Evolutionary conservation across 2,113 vertebrate species (phyloP).

Genomic region (Nothocercus nigrocapillus): DNA sequence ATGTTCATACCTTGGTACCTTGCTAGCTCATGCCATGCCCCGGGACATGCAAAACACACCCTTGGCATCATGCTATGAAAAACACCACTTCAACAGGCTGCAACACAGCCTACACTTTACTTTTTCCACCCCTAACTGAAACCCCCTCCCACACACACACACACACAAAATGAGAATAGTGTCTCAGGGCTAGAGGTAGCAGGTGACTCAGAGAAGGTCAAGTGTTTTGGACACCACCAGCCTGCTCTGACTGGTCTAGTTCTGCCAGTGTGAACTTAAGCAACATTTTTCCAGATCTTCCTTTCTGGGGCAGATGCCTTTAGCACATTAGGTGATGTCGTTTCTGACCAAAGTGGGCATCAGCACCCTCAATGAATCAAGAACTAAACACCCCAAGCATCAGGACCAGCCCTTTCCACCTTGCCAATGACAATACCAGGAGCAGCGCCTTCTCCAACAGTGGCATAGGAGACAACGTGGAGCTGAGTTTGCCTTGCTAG

Average conservation of each 20-base stretch:
- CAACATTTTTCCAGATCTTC: neutral
- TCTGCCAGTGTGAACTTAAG: accelerated
- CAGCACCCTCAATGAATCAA: neutral
- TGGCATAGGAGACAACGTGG: too few relatives aligned
- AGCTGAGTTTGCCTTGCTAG: accelerated
- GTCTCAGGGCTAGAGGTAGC: neutral
- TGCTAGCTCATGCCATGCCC: neutral
- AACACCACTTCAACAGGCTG: neutral
- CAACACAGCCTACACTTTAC: neutral
- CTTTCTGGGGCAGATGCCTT: neutral
- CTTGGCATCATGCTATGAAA: neutral
- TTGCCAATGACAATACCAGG: neutral
- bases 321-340: neutral
- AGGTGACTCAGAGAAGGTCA: neutral
- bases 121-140: neutral
- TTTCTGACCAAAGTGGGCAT: neutral
- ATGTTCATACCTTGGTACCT: neutral
- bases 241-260: neutral
- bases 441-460: neutral
- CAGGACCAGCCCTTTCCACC: neutral
- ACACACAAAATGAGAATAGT: too few relatives aligned
- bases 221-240: neutral
- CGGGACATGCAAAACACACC: neutral
- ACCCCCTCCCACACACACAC: accelerated
- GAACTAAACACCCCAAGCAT: neutral